These are phyloP conservation scores for Lochmaea capreae DNA, from an alignment of 2,888 invertebrate species.

Conservation along the genomic window DNA sequence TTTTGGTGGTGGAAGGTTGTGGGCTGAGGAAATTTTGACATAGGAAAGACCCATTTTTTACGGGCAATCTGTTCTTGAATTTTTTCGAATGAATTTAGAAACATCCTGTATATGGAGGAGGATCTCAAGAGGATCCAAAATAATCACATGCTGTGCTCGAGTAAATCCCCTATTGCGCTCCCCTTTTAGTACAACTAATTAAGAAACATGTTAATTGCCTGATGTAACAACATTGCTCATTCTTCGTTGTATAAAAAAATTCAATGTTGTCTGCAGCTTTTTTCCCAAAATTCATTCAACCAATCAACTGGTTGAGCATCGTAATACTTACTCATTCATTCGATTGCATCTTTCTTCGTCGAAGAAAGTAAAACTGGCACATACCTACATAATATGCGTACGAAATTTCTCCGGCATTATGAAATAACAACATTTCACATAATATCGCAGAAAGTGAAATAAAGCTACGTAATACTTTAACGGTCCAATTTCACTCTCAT, in stretches of 20 bases:
- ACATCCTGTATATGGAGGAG: too few relatives aligned
- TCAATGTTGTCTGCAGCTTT: neutral
- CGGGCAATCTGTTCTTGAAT: too few relatives aligned
- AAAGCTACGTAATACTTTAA: conserved; percentile 32
- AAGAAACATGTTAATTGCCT: conserved; percentile 1
- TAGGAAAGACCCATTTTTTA: too few relatives aligned
- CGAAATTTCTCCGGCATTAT: conserved; percentile 40
- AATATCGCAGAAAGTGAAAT: conserved; percentile 40
- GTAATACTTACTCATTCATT: neutral
- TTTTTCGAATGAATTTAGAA: too few relatives aligned
- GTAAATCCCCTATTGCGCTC: too few relatives aligned
- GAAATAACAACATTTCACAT: conserved; percentile 39
- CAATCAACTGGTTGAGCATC: neutral
- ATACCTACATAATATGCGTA: conserved; percentile 23
- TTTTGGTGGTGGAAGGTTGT: too few relatives aligned
- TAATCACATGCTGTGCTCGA: too few relatives aligned
- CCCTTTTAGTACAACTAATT: neutral
- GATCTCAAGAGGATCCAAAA: too few relatives aligned
- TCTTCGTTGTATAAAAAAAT: neutral
- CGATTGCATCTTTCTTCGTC: conserved; percentile 8
- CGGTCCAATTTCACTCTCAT: conserved; percentile 42
- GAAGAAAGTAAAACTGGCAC: conserved; percentile 34
- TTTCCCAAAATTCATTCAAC: conserved; percentile 5
- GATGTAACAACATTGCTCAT: conserved; percentile 1
- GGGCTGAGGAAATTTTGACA: too few relatives aligned